A percentile compares a stretch with the other conserved stretches of the same genome.
These are phyloP conservation scores for Boloria euphrosyne DNA, from an alignment of 2,888 invertebrate genomes.

Conservation along the genomic window DNA sequence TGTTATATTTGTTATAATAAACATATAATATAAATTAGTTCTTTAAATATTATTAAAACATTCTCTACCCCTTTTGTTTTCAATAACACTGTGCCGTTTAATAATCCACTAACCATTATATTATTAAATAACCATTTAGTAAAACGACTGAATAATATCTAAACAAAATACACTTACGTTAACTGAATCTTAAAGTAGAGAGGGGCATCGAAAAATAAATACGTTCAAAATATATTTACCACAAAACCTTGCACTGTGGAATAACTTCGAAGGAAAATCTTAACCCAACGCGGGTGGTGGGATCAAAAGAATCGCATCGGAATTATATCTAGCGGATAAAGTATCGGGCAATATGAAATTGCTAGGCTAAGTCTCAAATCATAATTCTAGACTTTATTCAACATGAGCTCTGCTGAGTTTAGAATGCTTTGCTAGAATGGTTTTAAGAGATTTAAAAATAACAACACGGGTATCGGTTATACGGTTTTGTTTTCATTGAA, in stretches of 20 bases:
- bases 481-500: too few species aligned
- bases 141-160: constrained; percentile 11
- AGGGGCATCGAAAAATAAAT: constrained; percentile 24
- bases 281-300: constrained; percentile 34
- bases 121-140: neutral
- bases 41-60: too few species aligned
- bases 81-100: too few species aligned
- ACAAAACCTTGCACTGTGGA: constrained; percentile 26
- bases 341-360: constrained; percentile 36
- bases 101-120: neutral
- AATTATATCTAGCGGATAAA: constrained; percentile 34
- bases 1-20: too few species aligned
- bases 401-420: neutral
- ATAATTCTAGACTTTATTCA: constrained; percentile 31
- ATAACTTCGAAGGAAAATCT: constrained; percentile 32
- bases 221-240: constrained; percentile 30
- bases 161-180: constrained; percentile 13
- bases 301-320: constrained; percentile 39
- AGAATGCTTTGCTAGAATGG: neutral
- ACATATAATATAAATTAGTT: too few species aligned
- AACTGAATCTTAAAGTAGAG: constrained; percentile 13
- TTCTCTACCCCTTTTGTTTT: too few species aligned
- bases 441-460: neutral
- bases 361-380: constrained; percentile 37
- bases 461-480: too few species aligned